Conservation (phyloP, 1,140 invertebrate species). For the Pomacea maculata region DNA sequence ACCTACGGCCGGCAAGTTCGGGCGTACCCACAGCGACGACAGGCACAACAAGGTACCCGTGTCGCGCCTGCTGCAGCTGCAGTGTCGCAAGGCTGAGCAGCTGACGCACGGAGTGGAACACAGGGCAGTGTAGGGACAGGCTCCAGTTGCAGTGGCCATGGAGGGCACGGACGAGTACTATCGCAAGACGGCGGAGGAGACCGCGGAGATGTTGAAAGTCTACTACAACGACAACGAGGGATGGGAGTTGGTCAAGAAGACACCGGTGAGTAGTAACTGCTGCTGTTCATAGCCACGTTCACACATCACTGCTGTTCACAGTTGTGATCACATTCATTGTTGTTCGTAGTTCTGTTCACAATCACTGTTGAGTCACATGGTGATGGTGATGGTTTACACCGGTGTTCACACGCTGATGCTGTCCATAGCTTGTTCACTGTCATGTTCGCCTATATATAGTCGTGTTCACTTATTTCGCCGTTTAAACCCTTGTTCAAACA, state of each 20-base stretch:
- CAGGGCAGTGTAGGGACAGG: too few relatives aligned
- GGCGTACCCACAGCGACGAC: too few relatives aligned
- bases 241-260: neutral
- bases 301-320: neutral
- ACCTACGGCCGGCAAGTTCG: too few relatives aligned
- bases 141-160: neutral
- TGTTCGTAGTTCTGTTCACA: neutral
- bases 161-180: neutral
- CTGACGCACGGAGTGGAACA: too few relatives aligned
- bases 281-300: neutral
- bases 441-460: too few relatives aligned
- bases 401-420: neutral
- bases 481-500: too few relatives aligned
- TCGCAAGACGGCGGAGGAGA: neutral
- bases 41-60: too few relatives aligned
- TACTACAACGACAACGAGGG: neutral
- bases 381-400: neutral
- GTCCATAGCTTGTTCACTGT: neutral
- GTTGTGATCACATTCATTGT: neutral
- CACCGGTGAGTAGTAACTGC: neutral
- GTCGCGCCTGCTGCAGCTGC: too few relatives aligned
- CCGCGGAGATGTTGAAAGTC: conserved; percentile 2
- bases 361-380: neutral
- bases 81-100: too few relatives aligned
- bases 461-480: too few relatives aligned